Evolutionary conservation across 2,113 vertebrate species (phyloP).

Genomic region (Gavia stellata): DNA sequence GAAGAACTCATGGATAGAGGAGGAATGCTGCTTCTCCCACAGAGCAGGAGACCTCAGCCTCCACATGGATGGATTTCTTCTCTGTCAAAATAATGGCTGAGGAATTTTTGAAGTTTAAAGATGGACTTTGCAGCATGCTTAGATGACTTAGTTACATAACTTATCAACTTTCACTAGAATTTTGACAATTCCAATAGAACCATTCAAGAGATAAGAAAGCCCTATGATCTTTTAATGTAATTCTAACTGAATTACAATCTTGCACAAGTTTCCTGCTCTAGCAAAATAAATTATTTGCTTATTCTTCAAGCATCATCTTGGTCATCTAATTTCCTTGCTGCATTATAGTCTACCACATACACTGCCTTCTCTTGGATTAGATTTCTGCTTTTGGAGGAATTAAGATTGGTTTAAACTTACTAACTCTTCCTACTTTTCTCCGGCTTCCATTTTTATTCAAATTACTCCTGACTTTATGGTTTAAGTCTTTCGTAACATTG

Average conservation of each 20-base stretch:
- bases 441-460: neutral
- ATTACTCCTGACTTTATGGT: neutral
- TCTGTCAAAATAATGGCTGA: neutral
- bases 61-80: neutral
- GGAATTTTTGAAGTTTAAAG: neutral
- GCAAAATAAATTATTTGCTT: neutral
- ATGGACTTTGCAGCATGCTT: neutral
- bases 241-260: neutral
- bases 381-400: neutral
- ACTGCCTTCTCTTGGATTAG: neutral
- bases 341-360: neutral
- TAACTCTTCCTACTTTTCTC: neutral
- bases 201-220: neutral
- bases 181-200: neutral
- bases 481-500: neutral
- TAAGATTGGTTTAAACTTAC: neutral
- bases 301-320: neutral
- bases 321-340: neutral
- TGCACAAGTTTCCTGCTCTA: neutral
- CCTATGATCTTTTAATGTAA: neutral
- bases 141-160: neutral
- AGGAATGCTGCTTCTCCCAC: neutral
- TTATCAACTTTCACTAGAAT: neutral
- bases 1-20: accelerated
- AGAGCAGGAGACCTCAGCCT: neutral